These are phyloP conservation scores for Ictidomys tridecemlineatus DNA, from an alignment of 2,113 vertebrate genomes.

Conservation along the genomic window DNA sequence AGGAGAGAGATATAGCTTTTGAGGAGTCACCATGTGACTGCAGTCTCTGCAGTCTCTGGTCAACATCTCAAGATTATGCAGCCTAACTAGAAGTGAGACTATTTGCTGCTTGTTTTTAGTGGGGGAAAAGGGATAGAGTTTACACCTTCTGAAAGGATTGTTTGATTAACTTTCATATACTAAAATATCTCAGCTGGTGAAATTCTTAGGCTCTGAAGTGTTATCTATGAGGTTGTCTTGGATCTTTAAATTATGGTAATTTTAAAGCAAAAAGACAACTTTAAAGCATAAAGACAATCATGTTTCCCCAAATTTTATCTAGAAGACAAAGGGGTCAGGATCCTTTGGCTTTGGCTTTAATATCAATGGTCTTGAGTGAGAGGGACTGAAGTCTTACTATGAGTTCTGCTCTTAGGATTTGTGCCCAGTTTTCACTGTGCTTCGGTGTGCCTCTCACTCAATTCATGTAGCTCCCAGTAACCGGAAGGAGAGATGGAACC, in stretches of 20 bases:
- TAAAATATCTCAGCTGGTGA: not conserved
- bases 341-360: constrained; percentile 13
- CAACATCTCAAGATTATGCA: not conserved
- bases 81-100: not conserved
- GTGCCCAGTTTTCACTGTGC: not conserved
- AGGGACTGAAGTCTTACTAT: not conserved
- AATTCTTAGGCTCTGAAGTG: not conserved
- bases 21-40: not conserved
- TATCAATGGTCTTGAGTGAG: not conserved
- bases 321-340: not conserved
- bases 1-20: not conserved
- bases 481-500: not conserved
- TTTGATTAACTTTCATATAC: not conserved
- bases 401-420: not conserved
- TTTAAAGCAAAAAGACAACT: constrained; percentile 20
- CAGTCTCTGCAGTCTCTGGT: not conserved
- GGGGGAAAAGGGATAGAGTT: not conserved
- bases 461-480: not conserved
- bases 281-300: constrained; percentile 13
- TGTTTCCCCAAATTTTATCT: constrained; percentile 9
- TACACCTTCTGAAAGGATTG: not conserved
- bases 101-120: not conserved
- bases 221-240: not conserved
- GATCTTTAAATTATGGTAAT: constrained; percentile 17
- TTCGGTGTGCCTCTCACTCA: not conserved